Conservation (phyloP, 2,888 invertebrate species). For the Mythimna loreyi region DNA sequence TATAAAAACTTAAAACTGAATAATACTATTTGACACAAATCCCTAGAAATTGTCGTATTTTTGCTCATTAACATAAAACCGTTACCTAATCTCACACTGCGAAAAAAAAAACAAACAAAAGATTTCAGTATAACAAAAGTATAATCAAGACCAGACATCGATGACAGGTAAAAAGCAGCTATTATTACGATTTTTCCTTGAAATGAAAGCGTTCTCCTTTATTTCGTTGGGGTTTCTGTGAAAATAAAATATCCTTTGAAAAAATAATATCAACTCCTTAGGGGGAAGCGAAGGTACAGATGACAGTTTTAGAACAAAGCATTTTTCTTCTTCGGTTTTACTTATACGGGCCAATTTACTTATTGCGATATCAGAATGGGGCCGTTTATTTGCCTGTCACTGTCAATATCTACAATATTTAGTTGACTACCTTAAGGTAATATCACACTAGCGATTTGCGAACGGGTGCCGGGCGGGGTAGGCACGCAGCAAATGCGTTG, state of each 20-base stretch:
- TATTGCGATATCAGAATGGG: conserved; percentile 15
- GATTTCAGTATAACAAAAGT: conserved; percentile 66
- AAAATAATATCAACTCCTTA: conserved; percentile 71
- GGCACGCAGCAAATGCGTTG: too few species aligned
- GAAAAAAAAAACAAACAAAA: conserved; percentile 47
- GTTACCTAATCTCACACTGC: conserved; percentile 7
- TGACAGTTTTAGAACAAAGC: conserved; percentile 76
- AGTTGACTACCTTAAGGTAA: too few species aligned
- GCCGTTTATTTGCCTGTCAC: background rate
- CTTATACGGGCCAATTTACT: conserved; percentile 14
- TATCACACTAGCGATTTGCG: too few species aligned
- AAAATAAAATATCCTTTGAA: conserved; percentile 74
- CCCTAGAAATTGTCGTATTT: background rate
- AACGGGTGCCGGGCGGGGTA: too few species aligned
- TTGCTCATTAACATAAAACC: background rate
- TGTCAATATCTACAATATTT: background rate
- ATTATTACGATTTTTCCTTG: conserved; percentile 76
- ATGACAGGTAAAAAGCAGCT: conserved; percentile 80
- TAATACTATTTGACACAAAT: background rate
- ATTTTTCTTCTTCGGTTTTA: conserved; percentile 44
- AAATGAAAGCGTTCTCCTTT: conserved; percentile 74
- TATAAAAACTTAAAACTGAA: background rate
- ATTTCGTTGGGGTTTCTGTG: conserved; percentile 67
- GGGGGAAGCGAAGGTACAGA: conserved; percentile 60
- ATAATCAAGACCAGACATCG: conserved; percentile 68